These are phyloP conservation scores for Poeciliopsis infans DNA, from an alignment of 2,797 vertebrate genomes.

Conservation along the genomic window DNA sequence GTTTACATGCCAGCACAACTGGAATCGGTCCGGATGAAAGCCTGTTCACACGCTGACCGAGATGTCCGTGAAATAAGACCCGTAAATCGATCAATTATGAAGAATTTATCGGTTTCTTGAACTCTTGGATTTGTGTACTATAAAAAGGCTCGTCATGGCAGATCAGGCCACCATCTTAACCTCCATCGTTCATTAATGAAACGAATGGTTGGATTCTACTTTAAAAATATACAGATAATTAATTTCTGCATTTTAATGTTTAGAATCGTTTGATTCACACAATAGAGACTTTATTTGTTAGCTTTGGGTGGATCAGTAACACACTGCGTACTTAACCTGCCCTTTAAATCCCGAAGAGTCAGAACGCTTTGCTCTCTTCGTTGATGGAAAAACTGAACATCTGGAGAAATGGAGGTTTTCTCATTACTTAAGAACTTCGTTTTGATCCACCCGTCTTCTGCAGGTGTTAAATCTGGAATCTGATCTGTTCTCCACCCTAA, in stretches of 20 bases:
- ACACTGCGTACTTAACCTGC: neutral
- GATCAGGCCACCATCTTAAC: neutral
- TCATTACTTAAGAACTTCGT: constrained; percentile 47
- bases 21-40: constrained; percentile 29
- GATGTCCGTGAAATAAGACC: constrained; percentile 32
- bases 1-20: constrained; percentile 37
- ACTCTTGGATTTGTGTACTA: no score
- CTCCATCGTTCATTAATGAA: neutral
- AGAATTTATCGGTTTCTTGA: neutral
- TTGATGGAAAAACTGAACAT: constrained; percentile 67
- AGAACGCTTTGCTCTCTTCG: constrained; percentile 53
- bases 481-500: constrained; percentile 26
- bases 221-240: neutral
- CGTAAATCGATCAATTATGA: neutral
- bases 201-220: neutral
- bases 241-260: neutral
- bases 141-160: neutral
- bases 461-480: constrained; percentile 74
- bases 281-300: no score
- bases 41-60: constrained; percentile 39
- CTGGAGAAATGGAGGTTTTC: constrained; percentile 39
- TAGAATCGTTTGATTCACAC: neutral
- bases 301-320: neutral
- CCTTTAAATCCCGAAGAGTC: constrained; percentile 53
- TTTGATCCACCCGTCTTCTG: constrained; percentile 51